Evolutionary conservation across 2,797 vertebrate genomes (phyloP).

Genomic region (Chaunax sp.): DNA sequence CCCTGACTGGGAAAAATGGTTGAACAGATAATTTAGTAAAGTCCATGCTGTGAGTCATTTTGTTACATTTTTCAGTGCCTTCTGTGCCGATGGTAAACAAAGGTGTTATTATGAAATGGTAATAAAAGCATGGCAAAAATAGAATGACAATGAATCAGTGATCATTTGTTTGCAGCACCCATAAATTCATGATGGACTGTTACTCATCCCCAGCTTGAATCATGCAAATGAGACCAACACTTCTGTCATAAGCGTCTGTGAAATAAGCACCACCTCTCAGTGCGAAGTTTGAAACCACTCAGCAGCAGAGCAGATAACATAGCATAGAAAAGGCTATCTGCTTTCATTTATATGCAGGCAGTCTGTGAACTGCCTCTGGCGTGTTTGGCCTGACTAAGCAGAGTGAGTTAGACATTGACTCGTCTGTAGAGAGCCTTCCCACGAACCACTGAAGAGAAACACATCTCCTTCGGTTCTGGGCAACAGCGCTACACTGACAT

Average conservation of each 20-base stretch:
- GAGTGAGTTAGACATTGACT: constrained; percentile 70
- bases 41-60: constrained; percentile 38
- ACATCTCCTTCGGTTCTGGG: constrained; percentile 34
- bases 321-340: constrained; percentile 66
- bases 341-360: constrained; percentile 79
- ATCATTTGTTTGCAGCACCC: constrained; percentile 47
- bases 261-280: constrained; percentile 57
- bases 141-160: constrained; percentile 48
- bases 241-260: constrained; percentile 61
- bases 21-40: constrained; percentile 21
- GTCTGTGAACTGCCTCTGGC: constrained; percentile 73
- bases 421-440: constrained; percentile 70
- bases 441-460: constrained; percentile 58
- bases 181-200: constrained; percentile 45
- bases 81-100: constrained; percentile 48
- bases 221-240: constrained; percentile 52
- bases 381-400: constrained; percentile 80
- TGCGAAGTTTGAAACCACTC: constrained; percentile 68
- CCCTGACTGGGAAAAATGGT: constrained; percentile 17
- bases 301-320: constrained; percentile 62
- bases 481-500: constrained; percentile 11
- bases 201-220: constrained; percentile 52
- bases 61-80: constrained; percentile 27
- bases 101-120: constrained; percentile 35
- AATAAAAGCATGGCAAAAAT: constrained; percentile 47